Percentiles rank a stretch among this genome's conserved stretches.
These are phyloP conservation scores for Cyphomyrus discorhynchus DNA, from an alignment of 2,113 vertebrate genomes.

Conservation along the genomic window DNA sequence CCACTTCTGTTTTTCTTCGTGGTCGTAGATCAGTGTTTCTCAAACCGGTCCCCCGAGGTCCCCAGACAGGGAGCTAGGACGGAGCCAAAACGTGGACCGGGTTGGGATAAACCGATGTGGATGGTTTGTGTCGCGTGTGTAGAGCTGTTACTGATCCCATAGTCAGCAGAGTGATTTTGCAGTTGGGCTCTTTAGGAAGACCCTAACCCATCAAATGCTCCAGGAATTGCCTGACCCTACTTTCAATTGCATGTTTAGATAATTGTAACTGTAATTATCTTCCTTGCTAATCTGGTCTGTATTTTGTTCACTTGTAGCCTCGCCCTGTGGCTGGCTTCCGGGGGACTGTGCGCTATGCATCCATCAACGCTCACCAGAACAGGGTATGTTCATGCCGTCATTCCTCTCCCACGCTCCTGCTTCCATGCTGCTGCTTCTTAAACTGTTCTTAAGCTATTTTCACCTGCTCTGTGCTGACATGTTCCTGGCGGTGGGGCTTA, in stretches of 20 bases:
- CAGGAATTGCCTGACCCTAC: not conserved
- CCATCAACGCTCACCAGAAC: slow-evolving; percentile 93
- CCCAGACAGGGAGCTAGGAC: not conserved
- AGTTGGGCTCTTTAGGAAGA: not conserved
- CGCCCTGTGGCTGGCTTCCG: slow-evolving; percentile 92
- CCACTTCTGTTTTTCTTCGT: not conserved
- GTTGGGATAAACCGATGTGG: not conserved
- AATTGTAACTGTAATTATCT: not conserved
- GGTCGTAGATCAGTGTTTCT: not conserved
- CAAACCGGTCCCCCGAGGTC: not conserved
- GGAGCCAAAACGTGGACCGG: not conserved
- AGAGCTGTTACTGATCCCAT: not conserved
- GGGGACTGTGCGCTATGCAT: slow-evolving; percentile 94
- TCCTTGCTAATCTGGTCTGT: not conserved
- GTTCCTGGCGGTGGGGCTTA: not conserved
- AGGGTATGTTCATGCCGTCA: slow-evolving; percentile 62
- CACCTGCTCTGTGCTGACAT: not conserved
- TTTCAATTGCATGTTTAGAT: not conserved
- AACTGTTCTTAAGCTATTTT: not conserved
- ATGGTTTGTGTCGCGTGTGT: not conserved
- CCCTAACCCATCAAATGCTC: not conserved
- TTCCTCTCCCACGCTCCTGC: slow-evolving; percentile 15
- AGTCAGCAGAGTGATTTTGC: not conserved
- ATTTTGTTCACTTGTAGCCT: slow-evolving; percentile 64
- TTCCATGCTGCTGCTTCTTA: not conserved